Percentiles rank a stretch among this genome's conserved stretches.
These are phyloP conservation scores for Anoplius nigerrimus DNA, from an alignment of 2,888 invertebrate species.

Conservation along the genomic window DNA sequence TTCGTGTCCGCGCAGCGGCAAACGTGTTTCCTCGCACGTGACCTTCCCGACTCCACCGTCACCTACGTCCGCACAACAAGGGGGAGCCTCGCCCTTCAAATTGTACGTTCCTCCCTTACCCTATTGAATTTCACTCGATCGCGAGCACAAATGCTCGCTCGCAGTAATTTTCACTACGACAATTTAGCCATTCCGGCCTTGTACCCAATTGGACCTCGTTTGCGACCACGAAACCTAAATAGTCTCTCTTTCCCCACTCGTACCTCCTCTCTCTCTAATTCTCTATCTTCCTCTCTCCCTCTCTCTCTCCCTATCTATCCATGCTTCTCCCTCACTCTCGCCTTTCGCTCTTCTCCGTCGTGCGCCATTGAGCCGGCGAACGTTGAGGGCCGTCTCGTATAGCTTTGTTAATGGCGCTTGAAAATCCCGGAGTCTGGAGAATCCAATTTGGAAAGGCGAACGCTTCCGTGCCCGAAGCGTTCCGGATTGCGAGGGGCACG, in stretches of 20 bases:
- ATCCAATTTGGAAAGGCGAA: background rate
- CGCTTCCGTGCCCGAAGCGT: background rate
- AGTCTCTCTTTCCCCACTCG: background rate
- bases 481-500: too few relatives aligned
- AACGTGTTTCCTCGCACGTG: too few relatives aligned
- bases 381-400: background rate
- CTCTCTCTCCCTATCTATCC: too few relatives aligned
- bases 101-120: background rate
- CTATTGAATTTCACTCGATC: conserved; percentile 49
- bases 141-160: conserved; percentile 32
- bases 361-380: conserved; percentile 13
- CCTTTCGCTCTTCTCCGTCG: conserved; percentile 6
- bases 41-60: too few relatives aligned
- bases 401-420: conserved; percentile 19
- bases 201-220: conserved; percentile 45
- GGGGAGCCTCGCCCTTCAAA: too few relatives aligned
- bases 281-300: too few relatives aligned
- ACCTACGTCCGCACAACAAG: too few relatives aligned
- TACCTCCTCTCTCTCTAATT: too few relatives aligned
- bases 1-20: too few relatives aligned
- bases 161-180: conserved; percentile 48
- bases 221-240: conserved; percentile 24
- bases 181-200: conserved; percentile 54
- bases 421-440: conserved; percentile 14
- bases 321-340: background rate